Base-by-base conservation (phyloP, 2,113 vertebrate genomes). In the Hiodon alosoides region DNA sequence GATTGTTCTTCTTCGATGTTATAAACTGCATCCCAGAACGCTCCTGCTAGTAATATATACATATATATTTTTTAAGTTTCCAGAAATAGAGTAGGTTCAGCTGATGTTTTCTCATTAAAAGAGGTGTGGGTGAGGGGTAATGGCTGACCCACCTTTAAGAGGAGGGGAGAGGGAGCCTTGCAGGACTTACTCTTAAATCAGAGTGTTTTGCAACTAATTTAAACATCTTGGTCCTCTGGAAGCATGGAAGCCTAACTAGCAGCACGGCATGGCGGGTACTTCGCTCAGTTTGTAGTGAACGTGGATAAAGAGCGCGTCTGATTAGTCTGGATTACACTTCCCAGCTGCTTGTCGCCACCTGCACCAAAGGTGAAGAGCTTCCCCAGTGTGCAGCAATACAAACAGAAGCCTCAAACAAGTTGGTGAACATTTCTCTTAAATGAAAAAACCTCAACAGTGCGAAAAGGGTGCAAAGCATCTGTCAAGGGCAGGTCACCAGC, bases 211-310 rank as follows among this genome's bases (percentile, higher is more conserved):
- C 66, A 17, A 31, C 55, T 58, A 53, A 85, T 80, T 87, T 90
- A 87, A 88, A 85, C 48, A 79, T 79, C 88, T 86, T 86, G 86
- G 83, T 86, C 83, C 85, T 87, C 86, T 86, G 66, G 81, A 83
- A 86, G 86, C 82, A 79, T 80, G 86, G 76, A 76, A 77, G 77
- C 83, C 84, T 87, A 87, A 88, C 89, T 87, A 87, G 85, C 81
- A 86, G 78, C 77, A 81, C 47, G 70, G 55, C 61, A 31, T 57
- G 57, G 69, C 69, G 51, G 64, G 52, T 70, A 72, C 55, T 72
- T 60, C 10, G 61, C 7, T 72, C 7, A 72, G 61, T 59, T 60
- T 59, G 31, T 71, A 14, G 17, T 59, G 58, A 47, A 47, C 11
- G 50, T 61, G 58, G 53, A 71, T 71, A 59, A 71, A 17, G 54